A percentile compares a stretch with the other conserved stretches of the same genome.
phyloP scores from a whole-genome alignment of 2,888 invertebrate species.

The Erebia epiphron region DNA sequence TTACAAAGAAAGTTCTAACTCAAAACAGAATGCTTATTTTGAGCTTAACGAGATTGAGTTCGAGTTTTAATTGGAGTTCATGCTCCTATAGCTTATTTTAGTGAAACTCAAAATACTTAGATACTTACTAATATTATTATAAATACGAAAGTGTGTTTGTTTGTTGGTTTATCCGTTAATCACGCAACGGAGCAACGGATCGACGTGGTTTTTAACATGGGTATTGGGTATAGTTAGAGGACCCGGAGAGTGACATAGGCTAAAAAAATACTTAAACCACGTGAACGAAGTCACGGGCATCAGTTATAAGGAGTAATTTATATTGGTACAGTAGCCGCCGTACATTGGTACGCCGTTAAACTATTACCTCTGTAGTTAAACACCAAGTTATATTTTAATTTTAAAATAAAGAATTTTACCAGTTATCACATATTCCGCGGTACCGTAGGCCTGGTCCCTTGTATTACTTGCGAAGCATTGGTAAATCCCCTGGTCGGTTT shows the following conservation, averaged over 20 bases:
- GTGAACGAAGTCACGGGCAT: too few relatives aligned
- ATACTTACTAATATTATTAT: too few relatives aligned
- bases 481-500: slow-evolving; percentile 94
- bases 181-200: too few relatives aligned
- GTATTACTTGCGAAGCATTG: slow-evolving; percentile 94
- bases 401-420: slow-evolving; percentile 75
- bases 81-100: background rate
- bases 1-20: background rate
- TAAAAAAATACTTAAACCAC: too few relatives aligned
- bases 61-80: background rate
- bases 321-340: background rate
- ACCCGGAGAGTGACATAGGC: too few relatives aligned
- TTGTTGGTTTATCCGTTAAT: too few relatives aligned
- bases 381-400: background rate
- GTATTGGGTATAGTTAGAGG: too few relatives aligned
- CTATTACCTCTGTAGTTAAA: too few relatives aligned
- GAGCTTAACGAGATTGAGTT: background rate
- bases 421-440: slow-evolving; percentile 90
- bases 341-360: background rate
- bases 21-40: background rate
- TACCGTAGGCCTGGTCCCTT: slow-evolving; percentile 92
- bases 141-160: too few relatives aligned
- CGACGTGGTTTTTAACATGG: too few relatives aligned
- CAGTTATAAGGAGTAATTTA: too few relatives aligned
- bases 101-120: background rate